These are phyloP conservation scores for Paragorgia papillata DNA, from an alignment of 92 coral and sea anemone genomes.

Conservation along the genomic window DNA sequence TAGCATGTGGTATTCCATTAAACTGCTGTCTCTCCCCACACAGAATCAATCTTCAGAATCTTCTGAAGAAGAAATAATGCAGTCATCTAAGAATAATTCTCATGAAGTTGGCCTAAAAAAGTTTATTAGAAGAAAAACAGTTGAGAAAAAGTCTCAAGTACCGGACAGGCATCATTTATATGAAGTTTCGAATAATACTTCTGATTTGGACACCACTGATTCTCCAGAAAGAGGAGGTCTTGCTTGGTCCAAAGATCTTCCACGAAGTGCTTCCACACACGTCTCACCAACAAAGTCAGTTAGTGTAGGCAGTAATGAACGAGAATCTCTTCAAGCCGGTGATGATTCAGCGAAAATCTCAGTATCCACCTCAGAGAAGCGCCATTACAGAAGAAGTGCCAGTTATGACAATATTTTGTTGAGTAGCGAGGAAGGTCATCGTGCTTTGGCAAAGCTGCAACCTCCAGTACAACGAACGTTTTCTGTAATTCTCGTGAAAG, in stretches of 20 bases:
- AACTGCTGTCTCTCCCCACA: no score
- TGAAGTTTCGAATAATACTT: conserved; percentile 2
- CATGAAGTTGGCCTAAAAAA: conserved; percentile 35
- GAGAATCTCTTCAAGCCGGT: conserved; percentile 70
- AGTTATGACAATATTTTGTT: conserved; percentile 34
- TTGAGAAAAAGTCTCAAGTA: background rate
- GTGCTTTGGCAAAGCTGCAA: background rate
- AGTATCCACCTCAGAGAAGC: conserved; percentile 1
- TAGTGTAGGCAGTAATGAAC: conserved; percentile 65
- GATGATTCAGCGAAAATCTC: conserved; percentile 32
- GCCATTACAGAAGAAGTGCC: conserved; percentile 7
- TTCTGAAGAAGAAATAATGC: conserved; percentile 20
- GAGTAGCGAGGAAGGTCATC: conserved; percentile 9
- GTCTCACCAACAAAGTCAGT: conserved; percentile 62
- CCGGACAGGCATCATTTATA: conserved; percentile 25
- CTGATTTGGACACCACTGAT: background rate
- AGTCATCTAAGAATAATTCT: background rate
- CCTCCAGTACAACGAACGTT: conserved; percentile 23
- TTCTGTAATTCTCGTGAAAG: conserved; percentile 81
- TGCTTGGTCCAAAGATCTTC: background rate
- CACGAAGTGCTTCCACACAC: conserved; percentile 5
- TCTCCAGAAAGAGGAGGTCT: background rate
- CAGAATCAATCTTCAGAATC: conserved; percentile 20
- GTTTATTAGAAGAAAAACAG: conserved; percentile 14
- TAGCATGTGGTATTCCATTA: no score